phyloP scores from a whole-genome alignment of 2,888 invertebrate genomes.

The Plagiodera versicolora region DNA sequence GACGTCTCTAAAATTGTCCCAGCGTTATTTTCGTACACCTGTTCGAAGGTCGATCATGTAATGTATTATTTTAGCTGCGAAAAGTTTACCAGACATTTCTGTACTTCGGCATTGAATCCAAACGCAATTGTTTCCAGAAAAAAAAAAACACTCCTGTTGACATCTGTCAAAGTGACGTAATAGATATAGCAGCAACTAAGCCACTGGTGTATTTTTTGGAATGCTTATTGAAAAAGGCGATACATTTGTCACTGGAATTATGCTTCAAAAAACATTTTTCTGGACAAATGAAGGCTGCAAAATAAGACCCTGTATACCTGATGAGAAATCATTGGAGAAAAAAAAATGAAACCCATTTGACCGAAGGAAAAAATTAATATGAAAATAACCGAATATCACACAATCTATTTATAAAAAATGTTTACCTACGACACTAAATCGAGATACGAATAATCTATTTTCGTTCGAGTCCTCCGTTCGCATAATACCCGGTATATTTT shows the following conservation, averaged over 20 bases:
- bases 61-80: conserved; percentile 21
- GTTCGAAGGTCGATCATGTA: conserved; percentile 30
- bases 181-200: no score
- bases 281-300: no score
- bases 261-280: no score
- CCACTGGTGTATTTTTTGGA: no score
- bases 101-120: not conserved
- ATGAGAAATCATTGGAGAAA: no score
- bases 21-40: conserved; percentile 30
- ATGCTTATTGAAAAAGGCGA: no score
- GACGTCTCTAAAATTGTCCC: conserved; percentile 24
- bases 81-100: not conserved
- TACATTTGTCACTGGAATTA: no score
- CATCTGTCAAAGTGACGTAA: no score
- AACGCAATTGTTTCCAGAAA: no score
- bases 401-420: conserved; percentile 32
- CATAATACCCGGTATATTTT: conserved; percentile 15
- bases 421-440: conserved; percentile 36
- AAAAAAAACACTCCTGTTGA: no score
- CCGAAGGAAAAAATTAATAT: conserved; percentile 27
- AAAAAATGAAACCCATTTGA: no score
- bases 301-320: no score
- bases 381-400: conserved; percentile 27
- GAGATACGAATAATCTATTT: conserved; percentile 38
- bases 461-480: conserved; percentile 14